phyloP scores from a whole-genome alignment of 2,888 invertebrate genomes.

The Drosophila neonasuta region DNA sequence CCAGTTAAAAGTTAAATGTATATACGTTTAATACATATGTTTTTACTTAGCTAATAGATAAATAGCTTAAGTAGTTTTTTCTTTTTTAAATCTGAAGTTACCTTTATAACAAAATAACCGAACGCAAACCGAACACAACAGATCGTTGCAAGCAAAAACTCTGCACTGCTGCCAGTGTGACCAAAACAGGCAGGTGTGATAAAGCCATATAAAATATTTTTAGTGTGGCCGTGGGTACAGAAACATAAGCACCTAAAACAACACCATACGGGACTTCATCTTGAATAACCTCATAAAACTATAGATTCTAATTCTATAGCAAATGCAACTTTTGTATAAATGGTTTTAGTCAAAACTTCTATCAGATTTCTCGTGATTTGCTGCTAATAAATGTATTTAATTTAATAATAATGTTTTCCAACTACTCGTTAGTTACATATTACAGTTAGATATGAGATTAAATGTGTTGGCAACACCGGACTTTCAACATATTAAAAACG shows the following conservation, averaged over 20 bases:
- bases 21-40: slow-evolving; percentile 30
- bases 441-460: background rate
- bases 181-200: slow-evolving; percentile 1
- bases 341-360: too few relatives aligned
- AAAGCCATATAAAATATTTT: background rate
- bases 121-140: slow-evolving; percentile 49
- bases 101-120: slow-evolving; percentile 57
- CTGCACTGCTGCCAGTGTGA: slow-evolving; percentile 41
- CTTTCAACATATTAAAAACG: slow-evolving; percentile 24
- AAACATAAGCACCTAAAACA: background rate
- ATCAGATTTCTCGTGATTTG: too few relatives aligned
- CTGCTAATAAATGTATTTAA: too few relatives aligned
- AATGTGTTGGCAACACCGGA: slow-evolving; percentile 25
- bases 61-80: slow-evolving; percentile 33
- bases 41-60: slow-evolving; percentile 39
- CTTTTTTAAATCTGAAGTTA: slow-evolving; percentile 46
- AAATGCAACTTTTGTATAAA: too few relatives aligned
- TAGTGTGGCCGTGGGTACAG: slow-evolving; percentile 28
- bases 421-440: background rate
- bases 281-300: background rate
- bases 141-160: slow-evolving; percentile 58
- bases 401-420: too few relatives aligned
- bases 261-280: background rate
- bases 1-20: slow-evolving; percentile 24
- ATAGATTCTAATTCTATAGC: background rate